Evolutionary conservation across 1,140 invertebrate species (phyloP), one percentile per base, ranked within the genome.

Genomic region (Telenomus remus): DNA sequence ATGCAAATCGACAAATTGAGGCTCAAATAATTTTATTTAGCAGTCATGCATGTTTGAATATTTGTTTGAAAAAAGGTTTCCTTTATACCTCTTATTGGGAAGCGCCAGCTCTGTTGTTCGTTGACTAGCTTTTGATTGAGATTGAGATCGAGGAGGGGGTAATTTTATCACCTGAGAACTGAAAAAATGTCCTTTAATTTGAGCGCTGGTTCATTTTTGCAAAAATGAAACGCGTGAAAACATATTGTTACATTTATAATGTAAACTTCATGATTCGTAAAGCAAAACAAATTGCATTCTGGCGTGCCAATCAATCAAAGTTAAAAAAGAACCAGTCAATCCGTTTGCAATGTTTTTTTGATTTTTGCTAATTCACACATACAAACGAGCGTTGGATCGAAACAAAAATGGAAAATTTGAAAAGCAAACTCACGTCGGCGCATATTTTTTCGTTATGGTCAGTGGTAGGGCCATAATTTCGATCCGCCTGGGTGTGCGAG

Each of bases 391-490:
- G n/a, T 27, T 27, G 19, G 6, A 27, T 27, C 19, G 1, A 6
- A 3, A 27, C 6, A 6, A 6, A 6, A 27, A 27, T 27, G 19
- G 19, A 27, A 27, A 27, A 27, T 6, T 27, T 27, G 19, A 27
- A 3, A 39, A 39, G 3, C 2, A 39, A 39, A 79, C 82, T 85
- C 77, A 86, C 85, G 54, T 33, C 5, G 64, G 47, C 35, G 78
- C 61, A 56, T 80, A 83, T 78, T 82, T 86, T 64, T 83, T 81
- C n/a, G 19, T 79, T 33, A 81, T n/a, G 50, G 48, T 44, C 43
- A 79, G 68, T 2, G 85, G 84, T n/a, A 64, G 64, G 6, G 85
- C 81, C 84, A 86, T 83, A 50, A 81, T 78, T 65, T 79, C 82
- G 55, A 84, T 80, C 27, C 85, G 79, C 57, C 79, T 83, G 34